Evolutionary conservation across 2,888 invertebrate species (phyloP).

Genomic region (Phymatocera aterrima): DNA sequence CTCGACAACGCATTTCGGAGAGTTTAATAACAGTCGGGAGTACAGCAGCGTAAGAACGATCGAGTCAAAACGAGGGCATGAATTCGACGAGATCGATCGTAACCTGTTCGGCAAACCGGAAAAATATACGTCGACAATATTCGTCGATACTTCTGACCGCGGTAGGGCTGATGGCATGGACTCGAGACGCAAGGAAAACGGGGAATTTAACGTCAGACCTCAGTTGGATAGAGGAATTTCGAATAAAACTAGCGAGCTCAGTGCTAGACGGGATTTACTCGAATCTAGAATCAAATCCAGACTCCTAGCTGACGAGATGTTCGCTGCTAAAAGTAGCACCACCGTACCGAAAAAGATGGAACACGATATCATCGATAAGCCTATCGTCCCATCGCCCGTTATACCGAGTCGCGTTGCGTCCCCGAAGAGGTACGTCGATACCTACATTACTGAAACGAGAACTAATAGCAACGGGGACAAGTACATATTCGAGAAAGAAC

Average conservation of each 20-base stretch:
- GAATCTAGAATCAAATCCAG: conserved; percentile 86
- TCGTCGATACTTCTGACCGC: conserved; percentile 76
- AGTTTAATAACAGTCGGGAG: conserved; percentile 59
- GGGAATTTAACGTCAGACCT: conserved; percentile 54
- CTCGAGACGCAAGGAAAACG: conserved; percentile 74
- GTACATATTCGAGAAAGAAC: conserved; percentile 71
- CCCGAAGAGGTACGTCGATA: conserved; percentile 70
- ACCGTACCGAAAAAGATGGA: conserved; percentile 65
- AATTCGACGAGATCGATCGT: conserved; percentile 54
- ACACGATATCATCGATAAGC: conserved; percentile 71
- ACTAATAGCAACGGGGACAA: conserved; percentile 71
- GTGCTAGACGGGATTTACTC: conserved; percentile 84
- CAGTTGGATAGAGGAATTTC: conserved; percentile 46
- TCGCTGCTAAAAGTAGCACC: conserved; percentile 62
- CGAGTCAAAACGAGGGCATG: conserved; percentile 48
- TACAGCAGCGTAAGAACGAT: conserved; percentile 70
- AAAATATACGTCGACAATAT: conserved; percentile 71
- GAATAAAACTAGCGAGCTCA: conserved; percentile 78
- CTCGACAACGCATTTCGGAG: conserved; percentile 62
- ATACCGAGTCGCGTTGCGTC: conserved; percentile 67
- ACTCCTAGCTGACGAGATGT: conserved; percentile 73
- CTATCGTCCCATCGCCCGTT: conserved; percentile 71
- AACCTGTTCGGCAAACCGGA: conserved; percentile 63
- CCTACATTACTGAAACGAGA: conserved; percentile 69
- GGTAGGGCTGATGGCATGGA: conserved; percentile 84